These are phyloP conservation scores for Tarsius wallacei DNA, from an alignment of 2,797 vertebrate genomes.

Conservation along the genomic window DNA sequence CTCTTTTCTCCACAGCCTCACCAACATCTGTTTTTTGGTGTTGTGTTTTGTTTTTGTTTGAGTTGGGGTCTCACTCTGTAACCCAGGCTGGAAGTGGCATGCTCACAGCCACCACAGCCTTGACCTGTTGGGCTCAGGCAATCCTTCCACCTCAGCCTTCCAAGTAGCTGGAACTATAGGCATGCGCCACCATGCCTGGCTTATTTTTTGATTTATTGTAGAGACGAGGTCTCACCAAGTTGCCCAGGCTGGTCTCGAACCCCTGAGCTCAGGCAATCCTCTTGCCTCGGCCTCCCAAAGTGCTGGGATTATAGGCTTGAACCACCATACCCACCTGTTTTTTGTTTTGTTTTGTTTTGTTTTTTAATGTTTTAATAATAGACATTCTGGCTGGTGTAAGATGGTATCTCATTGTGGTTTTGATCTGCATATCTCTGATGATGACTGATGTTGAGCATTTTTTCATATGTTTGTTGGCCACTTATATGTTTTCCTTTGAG, in stretches of 20 bases:
- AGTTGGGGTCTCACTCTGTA: background rate
- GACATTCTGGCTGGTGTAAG: no score
- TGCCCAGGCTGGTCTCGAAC: background rate
- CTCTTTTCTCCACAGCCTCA: no score
- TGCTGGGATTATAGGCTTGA: background rate
- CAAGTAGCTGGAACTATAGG: background rate
- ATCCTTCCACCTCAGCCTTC: background rate
- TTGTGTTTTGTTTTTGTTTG: no score
- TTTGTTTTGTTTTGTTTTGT: no score
- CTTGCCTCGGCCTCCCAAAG: background rate
- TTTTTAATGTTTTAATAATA: no score
- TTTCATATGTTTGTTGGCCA: no score
- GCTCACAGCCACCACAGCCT: background rate
- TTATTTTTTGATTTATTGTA: background rate
- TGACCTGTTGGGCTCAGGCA: background rate
- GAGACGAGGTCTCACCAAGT: background rate
- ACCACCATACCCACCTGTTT: no score
- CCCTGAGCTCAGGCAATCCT: background rate
- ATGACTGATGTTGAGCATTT: no score
- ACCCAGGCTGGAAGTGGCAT: background rate
- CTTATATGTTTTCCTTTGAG: no score
- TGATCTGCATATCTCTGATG: no score
- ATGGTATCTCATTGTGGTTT: no score
- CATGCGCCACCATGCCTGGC: background rate
- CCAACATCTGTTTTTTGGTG: background rate